phyloP scores from a whole-genome alignment of 2,888 invertebrate species.

The Conistra vaccinii region DNA sequence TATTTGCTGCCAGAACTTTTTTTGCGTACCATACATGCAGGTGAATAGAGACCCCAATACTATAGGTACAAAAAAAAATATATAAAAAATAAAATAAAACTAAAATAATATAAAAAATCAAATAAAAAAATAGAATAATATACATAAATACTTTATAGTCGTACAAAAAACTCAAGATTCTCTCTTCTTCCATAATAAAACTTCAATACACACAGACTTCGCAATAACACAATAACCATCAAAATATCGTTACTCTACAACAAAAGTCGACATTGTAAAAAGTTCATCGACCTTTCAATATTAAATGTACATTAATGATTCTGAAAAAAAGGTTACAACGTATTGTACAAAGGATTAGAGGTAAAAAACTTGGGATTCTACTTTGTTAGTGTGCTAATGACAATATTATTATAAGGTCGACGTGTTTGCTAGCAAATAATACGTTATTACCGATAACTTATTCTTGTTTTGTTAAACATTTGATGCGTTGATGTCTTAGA shows the following conservation, averaged over 20 bases:
- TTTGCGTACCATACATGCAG: too few species aligned
- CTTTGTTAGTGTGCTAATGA: constrained; percentile 77
- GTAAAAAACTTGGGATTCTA: constrained; percentile 68
- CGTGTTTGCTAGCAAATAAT: constrained; percentile 79
- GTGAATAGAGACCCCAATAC: background rate
- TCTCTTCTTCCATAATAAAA: background rate
- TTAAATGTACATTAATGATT: constrained; percentile 70
- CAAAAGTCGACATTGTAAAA: constrained; percentile 69
- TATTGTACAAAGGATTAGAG: constrained; percentile 60
- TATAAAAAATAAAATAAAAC: too few species aligned
- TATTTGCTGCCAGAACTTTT: background rate
- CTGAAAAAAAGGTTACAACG: constrained; percentile 60
- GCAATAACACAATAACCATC: constrained; percentile 33
- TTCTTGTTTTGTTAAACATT: constrained; percentile 75
- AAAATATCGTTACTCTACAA: constrained; percentile 53
- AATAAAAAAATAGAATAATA: too few species aligned
- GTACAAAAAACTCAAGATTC: constrained; percentile 9
- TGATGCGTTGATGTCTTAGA: constrained; percentile 70
- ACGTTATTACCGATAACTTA: constrained; percentile 75
- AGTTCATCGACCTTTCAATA: constrained; percentile 71
- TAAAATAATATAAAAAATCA: too few species aligned
- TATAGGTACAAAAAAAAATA: too few species aligned
- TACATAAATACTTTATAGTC: background rate
- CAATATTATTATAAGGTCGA: constrained; percentile 83
- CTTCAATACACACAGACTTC: constrained; percentile 9